Percentiles rank a stretch among this genome's conserved stretches.
These are phyloP conservation scores for Telmatherina bonti DNA, from an alignment of 2,797 vertebrate genomes.

Conservation along the genomic window DNA sequence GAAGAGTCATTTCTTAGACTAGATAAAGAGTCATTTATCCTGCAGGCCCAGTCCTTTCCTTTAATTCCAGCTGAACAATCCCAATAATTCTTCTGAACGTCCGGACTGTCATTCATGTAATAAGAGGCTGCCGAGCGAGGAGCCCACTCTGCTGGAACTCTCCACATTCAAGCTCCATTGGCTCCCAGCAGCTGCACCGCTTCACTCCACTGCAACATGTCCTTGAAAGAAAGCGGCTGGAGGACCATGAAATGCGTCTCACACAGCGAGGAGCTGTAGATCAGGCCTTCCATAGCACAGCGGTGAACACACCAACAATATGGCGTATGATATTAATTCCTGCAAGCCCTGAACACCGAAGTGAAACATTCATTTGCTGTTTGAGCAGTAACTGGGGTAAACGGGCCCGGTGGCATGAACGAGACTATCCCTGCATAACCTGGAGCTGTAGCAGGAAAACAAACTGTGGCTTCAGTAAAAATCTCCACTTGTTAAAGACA, in stretches of 20 bases:
- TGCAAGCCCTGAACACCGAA: conserved; percentile 42
- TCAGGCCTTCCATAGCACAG: conserved; percentile 26
- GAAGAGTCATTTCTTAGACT: conserved; percentile 56
- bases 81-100: conserved; percentile 68
- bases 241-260: conserved; percentile 49
- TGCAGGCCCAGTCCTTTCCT: conserved; percentile 38
- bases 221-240: conserved; percentile 71
- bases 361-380: conserved; percentile 68
- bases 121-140: conserved; percentile 71
- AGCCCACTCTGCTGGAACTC: conserved; percentile 69
- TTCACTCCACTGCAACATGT: conserved; percentile 50
- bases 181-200: conserved; percentile 41
- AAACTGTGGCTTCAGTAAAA: conserved; percentile 47
- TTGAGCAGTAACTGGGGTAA: conserved; percentile 69
- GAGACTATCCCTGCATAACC: conserved; percentile 68
- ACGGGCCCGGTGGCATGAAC: conserved; percentile 68
- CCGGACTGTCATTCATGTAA: conserved; percentile 76
- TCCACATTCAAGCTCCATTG: conserved; percentile 81
- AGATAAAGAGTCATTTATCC: conserved; percentile 64
- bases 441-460: conserved; percentile 63
- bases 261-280: conserved; percentile 15
- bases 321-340: conserved; percentile 54
- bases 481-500: conserved; percentile 32
- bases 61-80: conserved; percentile 68
- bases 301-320: conserved; percentile 35